Evolutionary conservation across 2,888 invertebrate genomes (phyloP), one percentile per base, ranked within the genome.

Genomic region (Synergus itoensis): DNA sequence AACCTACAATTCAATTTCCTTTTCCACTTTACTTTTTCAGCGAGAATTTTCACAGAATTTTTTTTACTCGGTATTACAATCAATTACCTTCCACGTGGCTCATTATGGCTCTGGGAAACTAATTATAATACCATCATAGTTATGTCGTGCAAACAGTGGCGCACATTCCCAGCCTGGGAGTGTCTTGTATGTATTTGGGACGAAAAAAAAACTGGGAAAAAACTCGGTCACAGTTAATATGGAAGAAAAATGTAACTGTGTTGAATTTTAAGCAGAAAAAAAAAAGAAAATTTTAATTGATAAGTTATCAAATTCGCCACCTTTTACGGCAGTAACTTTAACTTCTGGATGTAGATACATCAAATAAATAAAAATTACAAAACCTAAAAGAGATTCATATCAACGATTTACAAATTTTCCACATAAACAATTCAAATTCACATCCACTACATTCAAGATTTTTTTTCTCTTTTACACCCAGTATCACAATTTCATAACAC

Each of bases 51-150:
- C 60, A 65, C 73, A 76, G 57, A n/a, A 63, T 69, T 76, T 36
- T 77, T 40, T 79, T 79, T 65, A 67, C 43, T 28, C n/a, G 40
- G 28, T 36, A 16, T 64, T 64, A n/a, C 43, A 81, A 81, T 77
- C 77, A 76, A 81, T 75, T n/a, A 41, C 18, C 9, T 41, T 41
- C n/a, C 65, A 65, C n/a, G 4, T 65, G 41, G 40, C 11, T 65
- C n/a, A 65, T 40, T 65, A 41, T 18, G 18, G 11, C 41, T 41
- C 40, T 65, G 65, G 41, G 41, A 65, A 65, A 65, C 36, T 65
- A 40, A 41, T 65, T 65, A 57, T n/a, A 65, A 12, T 40, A 65
- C 16, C 48, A 1, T 36, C 8, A 28, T 36, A 73, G 28, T 73
- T 53, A 16, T 16, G 48, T 0, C 36, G 36, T n/a, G 69, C 48